phyloP scores from a whole-genome alignment of 2,113 vertebrate genomes.

The Xiphophorus hellerii region DNA sequence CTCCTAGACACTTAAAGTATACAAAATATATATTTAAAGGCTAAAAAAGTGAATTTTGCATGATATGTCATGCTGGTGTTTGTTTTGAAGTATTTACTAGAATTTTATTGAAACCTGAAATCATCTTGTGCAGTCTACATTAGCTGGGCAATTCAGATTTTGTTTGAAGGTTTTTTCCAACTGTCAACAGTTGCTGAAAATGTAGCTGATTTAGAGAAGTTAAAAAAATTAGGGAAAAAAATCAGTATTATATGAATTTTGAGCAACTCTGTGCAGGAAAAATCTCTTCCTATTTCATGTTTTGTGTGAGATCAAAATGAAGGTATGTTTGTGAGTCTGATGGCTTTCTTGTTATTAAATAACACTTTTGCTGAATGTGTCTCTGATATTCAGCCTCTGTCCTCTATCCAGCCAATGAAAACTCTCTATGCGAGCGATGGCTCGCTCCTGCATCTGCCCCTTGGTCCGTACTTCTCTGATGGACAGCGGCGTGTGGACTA shows the following conservation, averaged over 20 bases:
- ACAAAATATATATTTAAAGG: too few species aligned
- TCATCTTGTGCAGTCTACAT: too few species aligned
- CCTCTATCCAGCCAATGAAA: slow-evolving; percentile 81
- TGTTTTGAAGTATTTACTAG: too few species aligned
- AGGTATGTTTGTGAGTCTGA: background rate
- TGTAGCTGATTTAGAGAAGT: background rate
- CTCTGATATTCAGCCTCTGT: background rate
- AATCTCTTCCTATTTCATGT: background rate
- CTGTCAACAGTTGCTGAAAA: too few species aligned
- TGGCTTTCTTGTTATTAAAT: background rate
- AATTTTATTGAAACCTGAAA: too few species aligned
- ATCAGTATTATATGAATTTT: background rate
- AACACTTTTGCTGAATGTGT: background rate
- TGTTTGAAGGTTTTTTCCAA: too few species aligned
- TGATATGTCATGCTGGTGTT: too few species aligned
- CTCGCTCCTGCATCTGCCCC: slow-evolving; percentile 67
- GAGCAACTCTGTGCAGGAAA: background rate
- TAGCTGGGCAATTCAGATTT: too few species aligned
- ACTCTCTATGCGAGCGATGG: slow-evolving; percentile 79
- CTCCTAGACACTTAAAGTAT: too few species aligned
- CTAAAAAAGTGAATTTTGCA: too few species aligned
- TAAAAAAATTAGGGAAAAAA: background rate
- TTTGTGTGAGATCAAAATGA: background rate
- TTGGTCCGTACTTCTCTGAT: slow-evolving; percentile 88
- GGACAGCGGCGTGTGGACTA: slow-evolving; percentile 91